Percentiles rank a stretch among this genome's conserved stretches.
Evolutionary conservation across 2,888 invertebrate genomes (phyloP).

Genomic region (Sepiola atlantica): DNA sequence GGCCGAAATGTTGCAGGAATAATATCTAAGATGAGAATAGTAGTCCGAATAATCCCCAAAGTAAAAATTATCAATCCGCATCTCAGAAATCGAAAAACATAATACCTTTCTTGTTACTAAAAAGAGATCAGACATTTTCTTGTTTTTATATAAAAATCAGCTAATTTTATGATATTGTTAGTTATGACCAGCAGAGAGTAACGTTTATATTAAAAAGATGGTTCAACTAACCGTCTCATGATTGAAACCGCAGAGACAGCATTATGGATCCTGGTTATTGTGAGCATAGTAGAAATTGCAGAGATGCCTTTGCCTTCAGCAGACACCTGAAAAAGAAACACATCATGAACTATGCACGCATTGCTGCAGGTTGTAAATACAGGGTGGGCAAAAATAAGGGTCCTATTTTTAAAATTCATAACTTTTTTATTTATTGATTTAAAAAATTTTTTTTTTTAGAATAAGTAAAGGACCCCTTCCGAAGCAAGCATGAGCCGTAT

Average conservation of each 20-base stretch:
- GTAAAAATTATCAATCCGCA: too few relatives aligned
- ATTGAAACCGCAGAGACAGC: constrained; percentile 74
- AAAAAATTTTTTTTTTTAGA: too few relatives aligned
- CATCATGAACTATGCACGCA: not conserved
- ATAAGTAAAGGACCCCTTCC: too few relatives aligned
- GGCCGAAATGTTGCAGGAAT: too few relatives aligned
- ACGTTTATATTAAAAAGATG: not conserved
- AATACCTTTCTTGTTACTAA: too few relatives aligned
- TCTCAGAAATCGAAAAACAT: too few relatives aligned
- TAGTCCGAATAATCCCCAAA: too few relatives aligned
- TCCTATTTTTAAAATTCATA: too few relatives aligned
- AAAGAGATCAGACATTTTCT: not conserved
- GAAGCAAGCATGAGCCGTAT: too few relatives aligned
- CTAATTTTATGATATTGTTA: not conserved
- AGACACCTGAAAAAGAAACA: constrained; percentile 70
- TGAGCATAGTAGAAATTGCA: constrained; percentile 77
- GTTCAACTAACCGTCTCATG: constrained; percentile 75
- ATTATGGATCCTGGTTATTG: constrained; percentile 78
- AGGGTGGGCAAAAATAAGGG: too few relatives aligned
- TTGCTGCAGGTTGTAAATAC: not conserved
- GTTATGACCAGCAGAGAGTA: not conserved
- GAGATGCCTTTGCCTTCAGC: constrained; percentile 77
- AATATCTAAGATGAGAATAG: too few relatives aligned
- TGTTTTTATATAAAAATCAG: not conserved
- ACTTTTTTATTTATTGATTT: too few relatives aligned